A percentile compares a stretch with the other conserved stretches of the same genome.
Evolutionary conservation across 2,888 invertebrate species (phyloP).

Genomic region (Drosophila mercatorum): DNA sequence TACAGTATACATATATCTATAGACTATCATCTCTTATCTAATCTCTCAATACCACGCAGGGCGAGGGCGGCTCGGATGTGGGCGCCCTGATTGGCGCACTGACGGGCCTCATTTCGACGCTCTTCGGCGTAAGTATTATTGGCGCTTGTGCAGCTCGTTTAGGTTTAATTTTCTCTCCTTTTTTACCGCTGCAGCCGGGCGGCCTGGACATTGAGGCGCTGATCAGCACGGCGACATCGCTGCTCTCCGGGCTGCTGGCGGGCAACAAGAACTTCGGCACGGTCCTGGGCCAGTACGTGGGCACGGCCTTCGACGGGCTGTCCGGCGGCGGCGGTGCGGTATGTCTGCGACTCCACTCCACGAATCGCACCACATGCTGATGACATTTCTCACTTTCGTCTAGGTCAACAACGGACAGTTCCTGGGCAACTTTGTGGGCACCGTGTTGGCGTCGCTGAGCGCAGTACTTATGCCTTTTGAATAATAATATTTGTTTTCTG

Average conservation of each 20-base stretch:
- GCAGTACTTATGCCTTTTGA: constrained; percentile 80
- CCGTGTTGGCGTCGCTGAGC: constrained; percentile 83
- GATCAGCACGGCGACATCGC: constrained; percentile 80
- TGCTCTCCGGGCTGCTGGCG: constrained; percentile 82
- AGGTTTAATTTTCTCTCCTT: background rate
- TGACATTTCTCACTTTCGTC: too few species aligned
- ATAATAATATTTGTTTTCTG: constrained; percentile 18
- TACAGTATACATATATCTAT: constrained; percentile 2
- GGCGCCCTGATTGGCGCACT: constrained; percentile 84
- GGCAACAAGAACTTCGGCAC: constrained; percentile 84
- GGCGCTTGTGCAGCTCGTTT: background rate
- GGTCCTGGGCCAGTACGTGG: constrained; percentile 83
- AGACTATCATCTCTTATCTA: background rate
- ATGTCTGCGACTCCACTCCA: constrained; percentile 11
- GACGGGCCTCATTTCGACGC: constrained; percentile 82
- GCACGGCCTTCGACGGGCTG: constrained; percentile 83
- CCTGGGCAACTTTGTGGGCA: constrained; percentile 83
- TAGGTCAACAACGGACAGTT: constrained; percentile 82
- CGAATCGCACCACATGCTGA: background rate
- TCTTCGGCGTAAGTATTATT: constrained; percentile 82
- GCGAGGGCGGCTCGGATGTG: constrained; percentile 84
- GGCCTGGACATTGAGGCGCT: constrained; percentile 83
- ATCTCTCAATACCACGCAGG: constrained; percentile 59
- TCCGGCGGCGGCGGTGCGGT: constrained; percentile 85
- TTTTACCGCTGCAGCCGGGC: constrained; percentile 68